Percentiles rank a stretch among this genome's conserved stretches.
phyloP scores from a whole-genome alignment of 2,113 vertebrate species.

The Reinhardtius hippoglossoides region DNA sequence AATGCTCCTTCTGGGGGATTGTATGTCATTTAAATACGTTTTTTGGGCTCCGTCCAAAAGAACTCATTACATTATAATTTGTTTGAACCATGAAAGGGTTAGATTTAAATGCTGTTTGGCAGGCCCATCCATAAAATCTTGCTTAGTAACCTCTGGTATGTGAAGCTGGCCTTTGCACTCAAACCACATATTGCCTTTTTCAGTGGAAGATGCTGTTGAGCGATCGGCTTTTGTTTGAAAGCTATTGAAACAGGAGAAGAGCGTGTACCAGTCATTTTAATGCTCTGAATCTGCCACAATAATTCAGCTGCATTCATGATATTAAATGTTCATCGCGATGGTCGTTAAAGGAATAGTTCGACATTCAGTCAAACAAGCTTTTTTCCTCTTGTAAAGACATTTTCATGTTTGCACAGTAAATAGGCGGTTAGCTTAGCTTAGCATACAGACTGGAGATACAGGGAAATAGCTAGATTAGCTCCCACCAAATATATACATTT shows the following conservation, averaged over 20 bases:
- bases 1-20: conserved; percentile 34
- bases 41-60: conserved; percentile 48
- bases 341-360: conserved; percentile 31
- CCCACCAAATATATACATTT: background rate
- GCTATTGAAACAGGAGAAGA: conserved; percentile 58
- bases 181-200: conserved; percentile 45
- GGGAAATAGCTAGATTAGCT: background rate
- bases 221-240: conserved; percentile 62
- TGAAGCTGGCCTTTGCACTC: conserved; percentile 43
- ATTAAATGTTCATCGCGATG: conserved; percentile 15
- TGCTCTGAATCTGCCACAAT: conserved; percentile 45
- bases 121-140: conserved; percentile 55
- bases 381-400: background rate
- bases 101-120: conserved; percentile 51
- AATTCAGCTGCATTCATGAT: conserved; percentile 38
- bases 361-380: background rate
- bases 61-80: conserved; percentile 51
- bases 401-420: background rate
- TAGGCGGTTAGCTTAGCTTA: background rate
- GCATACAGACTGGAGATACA: background rate
- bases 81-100: conserved; percentile 55
- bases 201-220: conserved; percentile 43
- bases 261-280: conserved; percentile 50
- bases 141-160: conserved; percentile 59
- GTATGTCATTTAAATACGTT: conserved; percentile 37